phyloP scores from a whole-genome alignment of 2,888 invertebrate species.

The Scaptomyza cyrtandrae region DNA sequence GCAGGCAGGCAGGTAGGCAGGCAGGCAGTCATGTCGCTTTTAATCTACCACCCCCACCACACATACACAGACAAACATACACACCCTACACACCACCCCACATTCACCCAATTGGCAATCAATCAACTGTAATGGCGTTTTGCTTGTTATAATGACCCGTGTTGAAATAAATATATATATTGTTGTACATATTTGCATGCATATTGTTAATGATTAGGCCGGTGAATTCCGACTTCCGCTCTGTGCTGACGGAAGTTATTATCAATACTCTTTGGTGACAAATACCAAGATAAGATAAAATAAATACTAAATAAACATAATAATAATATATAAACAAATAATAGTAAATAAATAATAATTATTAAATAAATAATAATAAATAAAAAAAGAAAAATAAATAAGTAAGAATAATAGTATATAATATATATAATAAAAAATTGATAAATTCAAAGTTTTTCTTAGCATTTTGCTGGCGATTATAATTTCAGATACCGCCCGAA shows the following conservation, averaged over 20 bases:
- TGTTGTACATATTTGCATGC: slow-evolving; percentile 1
- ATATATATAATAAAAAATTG: too few species aligned
- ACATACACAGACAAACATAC: too few species aligned
- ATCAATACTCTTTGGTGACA: slow-evolving; percentile 53
- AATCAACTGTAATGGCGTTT: slow-evolving; percentile 68
- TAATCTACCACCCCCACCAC: slow-evolving; percentile 24
- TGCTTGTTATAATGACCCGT: slow-evolving; percentile 44
- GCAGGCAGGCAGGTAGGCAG: slow-evolving; percentile 7
- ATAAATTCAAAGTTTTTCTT: too few species aligned
- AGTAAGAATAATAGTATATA: too few species aligned
- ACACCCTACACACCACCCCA: neutral
- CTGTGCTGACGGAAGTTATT: slow-evolving; percentile 59
- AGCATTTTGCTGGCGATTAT: neutral
- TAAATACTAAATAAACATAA: neutral
- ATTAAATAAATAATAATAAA: too few species aligned
- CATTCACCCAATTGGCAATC: slow-evolving; percentile 69
- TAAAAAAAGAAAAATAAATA: too few species aligned
- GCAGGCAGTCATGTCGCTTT: slow-evolving; percentile 8
- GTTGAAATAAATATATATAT: slow-evolving; percentile 41
- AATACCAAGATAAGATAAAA: slow-evolving; percentile 61
- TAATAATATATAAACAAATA: too few species aligned
- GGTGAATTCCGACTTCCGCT: slow-evolving; percentile 54
- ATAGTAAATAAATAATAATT: too few species aligned
- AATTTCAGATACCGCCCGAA: slow-evolving; percentile 49
- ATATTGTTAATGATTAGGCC: slow-evolving; percentile 52